phyloP scores from a whole-genome alignment of 2,113 vertebrate genomes.

The Rhea americana region DNA sequence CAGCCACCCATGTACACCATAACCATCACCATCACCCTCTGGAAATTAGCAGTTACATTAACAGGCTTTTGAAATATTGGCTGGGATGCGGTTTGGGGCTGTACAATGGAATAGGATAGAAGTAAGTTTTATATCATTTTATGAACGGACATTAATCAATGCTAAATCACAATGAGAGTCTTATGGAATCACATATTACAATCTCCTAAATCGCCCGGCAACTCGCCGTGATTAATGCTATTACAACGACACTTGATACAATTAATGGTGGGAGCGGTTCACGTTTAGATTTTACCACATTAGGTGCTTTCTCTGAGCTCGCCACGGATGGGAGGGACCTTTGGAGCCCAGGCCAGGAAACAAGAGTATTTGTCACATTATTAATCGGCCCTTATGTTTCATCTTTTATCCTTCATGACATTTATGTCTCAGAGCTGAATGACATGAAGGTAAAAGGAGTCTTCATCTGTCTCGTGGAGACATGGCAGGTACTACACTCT shows the following conservation, averaged over 20 bases:
- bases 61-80: slow-evolving; percentile 59
- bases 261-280: not conserved
- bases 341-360: not conserved
- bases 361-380: not conserved
- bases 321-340: not conserved
- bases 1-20: not conserved
- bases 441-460: not conserved
- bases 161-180: slow-evolving; percentile 60
- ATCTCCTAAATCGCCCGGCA: slow-evolving; percentile 33
- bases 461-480: not conserved
- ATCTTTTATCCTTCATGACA: slow-evolving; percentile 8
- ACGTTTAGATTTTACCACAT: not conserved
- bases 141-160: slow-evolving; percentile 58
- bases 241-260: not conserved
- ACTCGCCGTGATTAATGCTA: not conserved
- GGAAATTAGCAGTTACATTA: slow-evolving; percentile 61
- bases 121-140: slow-evolving; percentile 64
- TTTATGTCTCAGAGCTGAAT: not conserved
- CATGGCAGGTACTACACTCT: not conserved
- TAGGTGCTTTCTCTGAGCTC: not conserved
- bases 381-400: not conserved
- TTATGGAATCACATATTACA: slow-evolving; percentile 53
- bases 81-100: not conserved
- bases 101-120: slow-evolving; percentile 16
- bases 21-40: slow-evolving; percentile 19